Conservation (phyloP, 2,113 vertebrate genomes). For the Cyphomyrus discorhynchus region DNA sequence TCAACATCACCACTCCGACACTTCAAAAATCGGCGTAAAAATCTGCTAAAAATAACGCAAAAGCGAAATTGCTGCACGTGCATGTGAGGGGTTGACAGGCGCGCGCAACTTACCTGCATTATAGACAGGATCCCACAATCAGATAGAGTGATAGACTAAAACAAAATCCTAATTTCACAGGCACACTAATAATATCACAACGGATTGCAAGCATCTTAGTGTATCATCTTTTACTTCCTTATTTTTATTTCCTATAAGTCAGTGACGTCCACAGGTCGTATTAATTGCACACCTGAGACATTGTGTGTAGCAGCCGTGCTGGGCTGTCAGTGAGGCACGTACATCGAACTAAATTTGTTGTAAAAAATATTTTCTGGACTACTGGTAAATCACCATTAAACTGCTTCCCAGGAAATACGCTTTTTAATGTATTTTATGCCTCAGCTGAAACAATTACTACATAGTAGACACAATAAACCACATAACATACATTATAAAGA, state of each 20-base stretch:
- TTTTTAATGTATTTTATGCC: neutral
- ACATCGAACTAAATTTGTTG: neutral
- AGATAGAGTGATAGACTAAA: neutral
- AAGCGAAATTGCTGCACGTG: neutral
- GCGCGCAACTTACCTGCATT: neutral
- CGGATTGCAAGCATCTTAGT: neutral
- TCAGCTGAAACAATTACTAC: neutral
- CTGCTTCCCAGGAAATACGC: neutral
- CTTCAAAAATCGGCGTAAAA: conserved; percentile 16
- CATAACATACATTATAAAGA: neutral
- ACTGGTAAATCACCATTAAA: neutral
- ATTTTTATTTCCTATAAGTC: neutral
- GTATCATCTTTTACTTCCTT: neutral
- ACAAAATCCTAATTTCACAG: neutral
- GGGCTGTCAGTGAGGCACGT: neutral
- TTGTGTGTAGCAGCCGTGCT: neutral
- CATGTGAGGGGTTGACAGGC: neutral
- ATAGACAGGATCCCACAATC: neutral
- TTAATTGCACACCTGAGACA: neutral
- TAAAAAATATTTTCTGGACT: neutral
- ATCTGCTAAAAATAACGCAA: conserved; percentile 21
- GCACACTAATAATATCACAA: neutral
- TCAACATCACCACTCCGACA: conserved; percentile 21
- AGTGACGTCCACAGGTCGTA: neutral
- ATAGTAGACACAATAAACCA: neutral